These are phyloP conservation scores for Agrenia bidenticulata DNA, from an alignment of 2,888 invertebrate genomes.

Conservation along the genomic window DNA sequence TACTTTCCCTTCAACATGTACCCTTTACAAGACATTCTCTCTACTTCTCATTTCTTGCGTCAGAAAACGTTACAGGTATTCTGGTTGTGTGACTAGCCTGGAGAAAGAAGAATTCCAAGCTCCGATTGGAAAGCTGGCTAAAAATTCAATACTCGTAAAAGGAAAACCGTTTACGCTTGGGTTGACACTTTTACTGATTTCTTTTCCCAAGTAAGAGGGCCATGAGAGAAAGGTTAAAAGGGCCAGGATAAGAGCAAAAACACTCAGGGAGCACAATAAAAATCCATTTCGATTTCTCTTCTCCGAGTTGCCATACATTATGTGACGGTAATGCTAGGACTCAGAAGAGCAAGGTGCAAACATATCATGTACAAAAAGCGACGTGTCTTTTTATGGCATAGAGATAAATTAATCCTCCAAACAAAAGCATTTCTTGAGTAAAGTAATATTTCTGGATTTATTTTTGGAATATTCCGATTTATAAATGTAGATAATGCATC, in stretches of 20 bases:
- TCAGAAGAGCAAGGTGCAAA: too few relatives aligned
- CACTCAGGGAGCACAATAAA: slow-evolving; percentile 18
- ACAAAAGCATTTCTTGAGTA: too few relatives aligned
- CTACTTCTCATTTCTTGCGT: not conserved
- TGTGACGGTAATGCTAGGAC: too few relatives aligned
- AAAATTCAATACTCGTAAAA: slow-evolving; percentile 32
- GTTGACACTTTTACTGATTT: slow-evolving; percentile 33
- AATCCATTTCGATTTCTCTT: slow-evolving; percentile 9
- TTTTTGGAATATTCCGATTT: too few relatives aligned
- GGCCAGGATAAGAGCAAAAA: slow-evolving; percentile 4
- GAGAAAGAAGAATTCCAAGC: not conserved
- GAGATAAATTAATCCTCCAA: too few relatives aligned
- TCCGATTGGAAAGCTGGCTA: not conserved
- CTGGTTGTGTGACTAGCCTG: not conserved
- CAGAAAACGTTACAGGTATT: slow-evolving; percentile 6
- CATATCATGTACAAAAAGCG: too few relatives aligned
- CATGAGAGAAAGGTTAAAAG: slow-evolving; percentile 13
- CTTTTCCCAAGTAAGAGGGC: slow-evolving; percentile 15
- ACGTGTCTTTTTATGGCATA: too few relatives aligned
- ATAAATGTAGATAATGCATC: too few relatives aligned
- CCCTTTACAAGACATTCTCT: not conserved
- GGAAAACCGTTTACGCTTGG: slow-evolving; percentile 32
- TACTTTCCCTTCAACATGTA: not conserved
- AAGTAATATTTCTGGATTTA: too few relatives aligned
- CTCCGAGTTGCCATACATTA: too few relatives aligned